Evolutionary conservation across 2,888 invertebrate species (phyloP), one percentile per base, ranked within the genome.

Genomic region (Pterobdella sp.): DNA sequence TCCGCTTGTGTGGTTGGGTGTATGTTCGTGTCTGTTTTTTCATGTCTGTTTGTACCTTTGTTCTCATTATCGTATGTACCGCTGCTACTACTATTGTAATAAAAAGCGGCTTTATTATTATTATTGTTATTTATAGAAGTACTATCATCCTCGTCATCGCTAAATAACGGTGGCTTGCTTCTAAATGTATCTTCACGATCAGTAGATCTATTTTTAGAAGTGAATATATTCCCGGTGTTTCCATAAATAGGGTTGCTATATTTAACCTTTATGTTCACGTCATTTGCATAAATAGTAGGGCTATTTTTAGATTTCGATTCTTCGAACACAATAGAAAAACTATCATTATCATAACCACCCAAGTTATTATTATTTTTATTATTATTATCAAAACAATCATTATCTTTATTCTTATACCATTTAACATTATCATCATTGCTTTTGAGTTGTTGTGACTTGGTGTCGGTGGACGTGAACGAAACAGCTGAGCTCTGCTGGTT

Each of bases 321-420:
- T 26, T 56, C 60, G n/a, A 56, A 56, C n/a, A 56, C 60, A 56
- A 56, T 56, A 56, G 60, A 56, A 3, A 56, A 26, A n/a, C 60
- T 56, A 7, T 56, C 60, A 18, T 56, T 34, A 31, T 65, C 32
- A 65, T 32, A 31, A 29, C 29, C 31, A 65, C 32, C 32, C 3
- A n/a, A 31, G 4, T 65, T 65, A 14, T 65, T 65, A 3, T 65
- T 65, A 65, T 65, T 35, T 7, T 65, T 65, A 65, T 65, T 65
- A 29, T 65, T 65, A 65, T 65, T 65, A 65, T 65, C 4, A 10
- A 65, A 7, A 63, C n/a, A 7, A 63, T 63, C 7, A 63, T 63
- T 63, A 63, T 63, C n/a, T 7, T n/a, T 63, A n/a, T n/a, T n/a
- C 4, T n/a, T 63, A 31, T 63, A 7, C 14, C 7, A 14, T 14